Percentiles rank a stretch among this genome's conserved stretches.
These are phyloP conservation scores for Semicossyphus pulcher DNA, from an alignment of 2,113 vertebrate genomes.

Conservation along the genomic window DNA sequence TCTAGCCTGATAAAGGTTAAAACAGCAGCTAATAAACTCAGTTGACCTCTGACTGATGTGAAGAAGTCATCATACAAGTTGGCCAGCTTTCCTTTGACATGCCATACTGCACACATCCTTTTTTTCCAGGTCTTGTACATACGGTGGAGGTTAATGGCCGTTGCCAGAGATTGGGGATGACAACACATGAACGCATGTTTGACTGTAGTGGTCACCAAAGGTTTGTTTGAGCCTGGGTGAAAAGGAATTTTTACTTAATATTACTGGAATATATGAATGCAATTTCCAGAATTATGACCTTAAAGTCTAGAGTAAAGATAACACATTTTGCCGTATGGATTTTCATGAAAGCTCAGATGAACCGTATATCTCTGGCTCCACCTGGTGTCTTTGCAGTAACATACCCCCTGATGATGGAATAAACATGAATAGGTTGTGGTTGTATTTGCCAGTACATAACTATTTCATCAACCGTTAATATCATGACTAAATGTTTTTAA, in stretches of 20 bases:
- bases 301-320: too few species aligned
- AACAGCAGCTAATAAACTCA: not conserved
- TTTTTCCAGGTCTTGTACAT: constrained; percentile 13
- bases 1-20: constrained; percentile 15
- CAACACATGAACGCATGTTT: constrained; percentile 4
- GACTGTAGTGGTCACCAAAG: not conserved
- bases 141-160: constrained; percentile 38
- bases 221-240: not conserved
- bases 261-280: not conserved
- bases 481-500: too few species aligned
- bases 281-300: too few species aligned
- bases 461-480: too few species aligned
- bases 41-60: not conserved
- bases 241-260: too few species aligned
- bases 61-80: not conserved
- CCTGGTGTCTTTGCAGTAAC: not conserved
- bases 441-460: too few species aligned
- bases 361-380: constrained; percentile 5
- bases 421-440: too few species aligned
- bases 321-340: too few species aligned
- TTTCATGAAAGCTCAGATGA: too few species aligned
- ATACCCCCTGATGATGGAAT: not conserved
- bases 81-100: not conserved
- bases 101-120: constrained; percentile 15
- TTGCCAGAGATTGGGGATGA: constrained; percentile 8